Evolutionary conservation across 2,797 vertebrate species (phyloP).

Genomic region (Acrossocheilus wenchowensis): DNA sequence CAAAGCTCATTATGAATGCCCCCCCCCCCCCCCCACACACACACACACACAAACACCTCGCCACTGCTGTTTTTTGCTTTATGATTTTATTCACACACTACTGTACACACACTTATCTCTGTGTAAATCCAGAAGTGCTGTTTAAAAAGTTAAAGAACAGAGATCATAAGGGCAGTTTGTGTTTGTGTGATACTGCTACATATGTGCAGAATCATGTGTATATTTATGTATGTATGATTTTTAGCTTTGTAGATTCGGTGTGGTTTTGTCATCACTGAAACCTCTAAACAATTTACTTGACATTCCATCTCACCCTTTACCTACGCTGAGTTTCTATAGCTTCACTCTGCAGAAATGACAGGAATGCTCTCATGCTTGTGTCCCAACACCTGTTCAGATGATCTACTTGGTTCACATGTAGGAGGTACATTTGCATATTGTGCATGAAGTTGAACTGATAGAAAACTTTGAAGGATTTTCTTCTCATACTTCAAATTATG

Average conservation of each 20-base stretch:
- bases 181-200: not conserved
- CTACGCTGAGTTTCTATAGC: not conserved
- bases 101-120: not conserved
- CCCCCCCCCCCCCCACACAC: not conserved
- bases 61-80: not conserved
- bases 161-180: not conserved
- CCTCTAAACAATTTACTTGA: conserved; percentile 4
- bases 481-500: not conserved
- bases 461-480: not conserved
- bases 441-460: not conserved
- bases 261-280: not conserved
- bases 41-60: not conserved
- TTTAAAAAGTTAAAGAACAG: not conserved
- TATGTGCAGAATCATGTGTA: not conserved
- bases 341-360: conserved; percentile 7
- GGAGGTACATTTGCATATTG: conserved; percentile 6
- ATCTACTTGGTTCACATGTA: conserved; percentile 3
- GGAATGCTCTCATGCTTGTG: conserved; percentile 20
- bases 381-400: conserved; percentile 1
- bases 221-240: not conserved
- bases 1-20: conserved; percentile 13
- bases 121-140: conserved; percentile 8
- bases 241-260: not conserved
- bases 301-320: not conserved
- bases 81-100: not conserved